Conservation (phyloP, 2,888 invertebrate species). For the Tachystola acroxantha region DNA sequence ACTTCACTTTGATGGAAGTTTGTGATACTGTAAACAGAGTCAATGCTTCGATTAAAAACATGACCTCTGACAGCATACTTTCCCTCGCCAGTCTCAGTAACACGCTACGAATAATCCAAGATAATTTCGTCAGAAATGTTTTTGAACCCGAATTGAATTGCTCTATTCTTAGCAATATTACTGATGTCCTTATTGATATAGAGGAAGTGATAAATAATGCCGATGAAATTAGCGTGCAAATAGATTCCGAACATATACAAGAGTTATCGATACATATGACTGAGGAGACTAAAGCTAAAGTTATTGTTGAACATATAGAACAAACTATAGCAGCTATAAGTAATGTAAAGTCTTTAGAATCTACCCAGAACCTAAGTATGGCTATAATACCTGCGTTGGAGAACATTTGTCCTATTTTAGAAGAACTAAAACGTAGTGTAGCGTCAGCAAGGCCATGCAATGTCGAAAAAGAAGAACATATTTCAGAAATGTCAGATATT, state of each 20-base stretch:
- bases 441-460: conserved; percentile 36
- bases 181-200: conserved; percentile 41
- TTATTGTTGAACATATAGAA: conserved; percentile 52
- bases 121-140: conserved; percentile 41
- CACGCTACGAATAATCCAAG: conserved; percentile 50
- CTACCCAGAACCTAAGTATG: conserved; percentile 28
- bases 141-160: conserved; percentile 55
- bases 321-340: conserved; percentile 52
- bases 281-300: conserved; percentile 34
- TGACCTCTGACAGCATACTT: conserved; percentile 41
- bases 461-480: conserved; percentile 32
- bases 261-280: conserved; percentile 26
- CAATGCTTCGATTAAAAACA: conserved; percentile 45
- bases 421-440: conserved; percentile 53
- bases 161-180: conserved; percentile 42
- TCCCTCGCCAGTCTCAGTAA: conserved; percentile 53
- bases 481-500: conserved; percentile 52
- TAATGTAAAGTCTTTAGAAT: conserved; percentile 43
- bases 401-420: conserved; percentile 52
- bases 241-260: conserved; percentile 47
- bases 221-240: conserved; percentile 42
- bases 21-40: conserved; percentile 57
- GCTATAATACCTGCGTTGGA: conserved; percentile 37
- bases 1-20: conserved; percentile 54
- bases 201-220: conserved; percentile 51